Conservation (phyloP, 2,888 invertebrate species). For the Polyploca ridens region DNA sequence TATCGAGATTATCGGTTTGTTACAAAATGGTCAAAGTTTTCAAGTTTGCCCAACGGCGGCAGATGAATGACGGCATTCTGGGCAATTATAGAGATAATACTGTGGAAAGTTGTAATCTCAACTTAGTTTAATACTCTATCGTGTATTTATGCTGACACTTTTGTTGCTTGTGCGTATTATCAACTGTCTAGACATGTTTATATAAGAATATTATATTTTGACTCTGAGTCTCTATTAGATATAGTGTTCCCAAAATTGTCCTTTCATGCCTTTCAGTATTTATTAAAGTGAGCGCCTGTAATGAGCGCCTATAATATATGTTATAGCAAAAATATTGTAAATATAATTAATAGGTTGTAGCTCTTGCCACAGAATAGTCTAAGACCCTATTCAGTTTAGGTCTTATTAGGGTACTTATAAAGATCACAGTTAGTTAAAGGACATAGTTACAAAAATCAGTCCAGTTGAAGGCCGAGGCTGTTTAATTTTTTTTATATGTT, state of each 20-base stretch:
- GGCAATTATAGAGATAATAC: constrained; percentile 52
- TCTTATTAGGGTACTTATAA: too few relatives aligned
- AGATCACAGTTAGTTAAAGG: too few relatives aligned
- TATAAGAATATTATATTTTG: neutral
- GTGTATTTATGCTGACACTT: constrained; percentile 26
- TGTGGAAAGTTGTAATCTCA: constrained; percentile 41
- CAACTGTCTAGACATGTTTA: neutral
- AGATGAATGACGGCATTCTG: constrained; percentile 42
- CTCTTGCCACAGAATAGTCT: too few relatives aligned
- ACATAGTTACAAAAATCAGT: too few relatives aligned
- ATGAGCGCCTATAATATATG: neutral
- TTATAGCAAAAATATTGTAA: neutral
- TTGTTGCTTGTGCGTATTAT: constrained; percentile 15
- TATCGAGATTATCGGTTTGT: constrained; percentile 32
- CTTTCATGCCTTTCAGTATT: neutral
- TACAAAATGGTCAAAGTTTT: constrained; percentile 44
- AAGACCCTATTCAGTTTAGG: too few relatives aligned
- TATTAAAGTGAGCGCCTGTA: neutral
- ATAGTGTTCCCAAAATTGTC: neutral
- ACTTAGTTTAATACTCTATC: constrained; percentile 33
- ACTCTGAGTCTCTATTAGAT: too few relatives aligned
- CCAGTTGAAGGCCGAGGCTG: too few relatives aligned
- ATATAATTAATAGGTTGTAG: neutral
- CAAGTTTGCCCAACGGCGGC: constrained; percentile 39
- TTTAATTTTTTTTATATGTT: too few relatives aligned